Conservation (phyloP, 2,113 vertebrate species). For the Apteryx mantelli region DNA sequence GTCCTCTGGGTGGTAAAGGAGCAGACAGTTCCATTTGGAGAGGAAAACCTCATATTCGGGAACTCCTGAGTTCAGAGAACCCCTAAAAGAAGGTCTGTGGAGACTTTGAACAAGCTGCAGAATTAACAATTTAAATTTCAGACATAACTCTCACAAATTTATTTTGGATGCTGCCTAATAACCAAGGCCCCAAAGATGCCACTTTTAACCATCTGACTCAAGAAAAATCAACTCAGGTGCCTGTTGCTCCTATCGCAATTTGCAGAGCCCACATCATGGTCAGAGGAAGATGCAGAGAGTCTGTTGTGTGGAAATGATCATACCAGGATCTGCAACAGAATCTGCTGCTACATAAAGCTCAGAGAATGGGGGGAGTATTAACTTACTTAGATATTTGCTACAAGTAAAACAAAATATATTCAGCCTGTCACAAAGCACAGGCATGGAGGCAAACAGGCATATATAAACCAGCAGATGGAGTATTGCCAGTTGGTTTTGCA, state of each 20-base stretch:
- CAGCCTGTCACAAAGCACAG: background rate
- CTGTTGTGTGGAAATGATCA: background rate
- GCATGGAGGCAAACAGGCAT: background rate
- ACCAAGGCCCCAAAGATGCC: background rate
- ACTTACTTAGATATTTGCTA: no score
- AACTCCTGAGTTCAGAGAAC: background rate
- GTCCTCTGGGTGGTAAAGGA: background rate
- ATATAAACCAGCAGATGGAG: background rate
- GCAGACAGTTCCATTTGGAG: background rate
- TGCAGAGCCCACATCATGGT: background rate
- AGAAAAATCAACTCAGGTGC: background rate
- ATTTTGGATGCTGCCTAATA: background rate
- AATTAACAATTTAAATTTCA: background rate
- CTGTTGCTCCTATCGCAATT: background rate
- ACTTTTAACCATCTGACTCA: background rate
- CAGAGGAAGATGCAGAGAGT: background rate
- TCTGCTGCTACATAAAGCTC: background rate
- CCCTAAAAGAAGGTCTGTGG: background rate
- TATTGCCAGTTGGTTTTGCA: background rate
- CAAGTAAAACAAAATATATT: no score
- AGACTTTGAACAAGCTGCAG: background rate
- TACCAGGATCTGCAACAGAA: background rate
- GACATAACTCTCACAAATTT: background rate
- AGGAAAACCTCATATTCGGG: background rate
- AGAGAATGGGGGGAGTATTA: background rate